These are phyloP conservation scores for Turritopsis dohrnii DNA, from an alignment of 30 jellyfish, hydroid and myxozoan genomes.

Conservation along the genomic window DNA sequence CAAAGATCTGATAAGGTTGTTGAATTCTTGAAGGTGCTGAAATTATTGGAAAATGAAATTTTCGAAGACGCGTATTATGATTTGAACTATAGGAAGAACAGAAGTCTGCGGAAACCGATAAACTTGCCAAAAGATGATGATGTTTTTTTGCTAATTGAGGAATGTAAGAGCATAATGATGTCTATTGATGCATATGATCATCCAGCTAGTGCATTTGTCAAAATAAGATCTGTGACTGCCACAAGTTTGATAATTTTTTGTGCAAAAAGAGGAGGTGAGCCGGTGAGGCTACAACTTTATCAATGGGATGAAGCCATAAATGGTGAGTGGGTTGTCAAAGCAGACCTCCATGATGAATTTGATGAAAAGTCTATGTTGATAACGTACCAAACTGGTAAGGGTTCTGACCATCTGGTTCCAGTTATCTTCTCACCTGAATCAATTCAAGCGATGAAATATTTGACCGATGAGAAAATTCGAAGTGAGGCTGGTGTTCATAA, in stretches of 20 bases:
- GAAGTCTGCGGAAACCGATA: background rate
- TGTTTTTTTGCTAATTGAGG: background rate
- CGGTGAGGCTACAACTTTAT: no score
- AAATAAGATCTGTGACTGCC: background rate
- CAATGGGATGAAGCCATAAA: no score
- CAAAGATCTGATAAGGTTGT: background rate
- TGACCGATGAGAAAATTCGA: background rate
- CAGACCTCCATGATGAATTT: background rate
- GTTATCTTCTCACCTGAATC: no score
- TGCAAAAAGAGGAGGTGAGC: no score
- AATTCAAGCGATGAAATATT: no score
- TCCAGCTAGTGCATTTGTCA: slow-evolving; percentile 1
- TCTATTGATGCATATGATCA: background rate
- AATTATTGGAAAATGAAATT: background rate
- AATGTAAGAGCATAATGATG: background rate
- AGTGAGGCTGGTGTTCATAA: no score
- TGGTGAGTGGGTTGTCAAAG: background rate
- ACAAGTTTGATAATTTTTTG: background rate
- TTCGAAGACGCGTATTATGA: no score
- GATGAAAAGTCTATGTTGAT: background rate
- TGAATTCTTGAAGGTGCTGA: background rate
- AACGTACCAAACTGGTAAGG: no score
- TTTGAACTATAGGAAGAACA: background rate
- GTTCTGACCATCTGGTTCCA: no score
- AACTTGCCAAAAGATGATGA: slow-evolving; percentile 1